phyloP scores from a whole-genome alignment of 2,888 invertebrate genomes.

The Leucophenga maculata region DNA sequence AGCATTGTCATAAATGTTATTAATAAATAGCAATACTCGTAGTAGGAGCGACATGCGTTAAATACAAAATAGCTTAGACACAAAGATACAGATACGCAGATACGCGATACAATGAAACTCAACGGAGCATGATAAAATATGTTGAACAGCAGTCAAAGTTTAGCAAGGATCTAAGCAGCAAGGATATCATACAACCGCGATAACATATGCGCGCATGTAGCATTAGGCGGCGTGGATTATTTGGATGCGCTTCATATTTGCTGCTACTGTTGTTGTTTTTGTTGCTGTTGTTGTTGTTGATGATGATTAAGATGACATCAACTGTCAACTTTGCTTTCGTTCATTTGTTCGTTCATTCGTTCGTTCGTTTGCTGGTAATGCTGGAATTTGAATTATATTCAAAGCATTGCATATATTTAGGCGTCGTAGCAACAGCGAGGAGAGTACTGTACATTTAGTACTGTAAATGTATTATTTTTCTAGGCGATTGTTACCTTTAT shows the following conservation, averaged over 20 bases:
- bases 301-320: slow-evolving; percentile 64
- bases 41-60: neutral
- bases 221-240: neutral
- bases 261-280: slow-evolving; percentile 16
- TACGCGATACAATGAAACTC: too few relatives aligned
- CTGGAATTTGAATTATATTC: slow-evolving; percentile 44
- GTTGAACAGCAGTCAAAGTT: slow-evolving; percentile 6
- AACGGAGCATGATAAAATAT: neutral
- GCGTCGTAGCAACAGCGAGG: neutral
- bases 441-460: too few relatives aligned
- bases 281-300: slow-evolving; percentile 40
- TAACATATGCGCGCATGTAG: slow-evolving; percentile 31
- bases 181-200: slow-evolving; percentile 24
- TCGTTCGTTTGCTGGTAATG: slow-evolving; percentile 36
- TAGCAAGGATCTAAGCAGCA: neutral
- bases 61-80: neutral
- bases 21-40: slow-evolving; percentile 9
- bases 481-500: too few relatives aligned
- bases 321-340: slow-evolving; percentile 59
- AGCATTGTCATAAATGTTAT: slow-evolving; percentile 16
- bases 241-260: neutral
- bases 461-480: too few relatives aligned
- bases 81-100: neutral
- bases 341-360: neutral
- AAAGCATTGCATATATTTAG: slow-evolving; percentile 29